These are phyloP conservation scores for Grammomys dolichurus DNA, from an alignment of 2,113 vertebrate species.

Conservation along the genomic window DNA sequence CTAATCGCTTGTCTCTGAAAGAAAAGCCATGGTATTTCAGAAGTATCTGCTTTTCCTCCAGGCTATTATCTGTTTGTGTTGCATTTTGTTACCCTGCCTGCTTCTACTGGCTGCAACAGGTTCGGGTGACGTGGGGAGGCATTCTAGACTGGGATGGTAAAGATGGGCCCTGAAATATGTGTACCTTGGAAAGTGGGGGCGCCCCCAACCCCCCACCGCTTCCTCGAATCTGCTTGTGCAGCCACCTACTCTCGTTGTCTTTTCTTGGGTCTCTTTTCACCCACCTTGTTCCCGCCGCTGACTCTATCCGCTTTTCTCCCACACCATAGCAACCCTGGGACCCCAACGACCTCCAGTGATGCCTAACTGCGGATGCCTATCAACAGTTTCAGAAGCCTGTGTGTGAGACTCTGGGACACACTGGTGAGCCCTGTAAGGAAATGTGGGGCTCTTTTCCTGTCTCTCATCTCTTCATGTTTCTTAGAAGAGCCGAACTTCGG, in stretches of 20 bases:
- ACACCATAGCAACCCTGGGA: neutral
- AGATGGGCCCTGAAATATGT: neutral
- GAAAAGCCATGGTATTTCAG: neutral
- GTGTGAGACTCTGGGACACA: neutral
- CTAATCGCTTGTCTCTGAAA: constrained; percentile 21
- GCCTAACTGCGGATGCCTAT: neutral
- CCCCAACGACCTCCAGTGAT: neutral
- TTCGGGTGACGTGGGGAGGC: neutral
- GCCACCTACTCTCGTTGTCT: neutral
- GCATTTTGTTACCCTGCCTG: neutral
- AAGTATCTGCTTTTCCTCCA: neutral
- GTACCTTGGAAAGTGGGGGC: neutral
- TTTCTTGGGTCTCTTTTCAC: constrained; percentile 59
- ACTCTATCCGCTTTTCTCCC: constrained; percentile 8
- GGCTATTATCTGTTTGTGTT: neutral
- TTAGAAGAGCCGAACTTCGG: neutral
- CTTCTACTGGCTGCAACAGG: neutral
- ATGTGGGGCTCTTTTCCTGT: neutral
- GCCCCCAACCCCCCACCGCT: neutral
- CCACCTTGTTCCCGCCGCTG: constrained; percentile 27
- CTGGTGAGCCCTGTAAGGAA: neutral
- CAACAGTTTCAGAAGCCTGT: neutral
- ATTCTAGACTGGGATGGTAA: no score
- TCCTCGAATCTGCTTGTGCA: neutral
- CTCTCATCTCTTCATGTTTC: neutral